A percentile compares a stretch with the other conserved stretches of the same genome.
phyloP scores from a whole-genome alignment of 2,888 invertebrate genomes.

The Strigamia transsilvanica region DNA sequence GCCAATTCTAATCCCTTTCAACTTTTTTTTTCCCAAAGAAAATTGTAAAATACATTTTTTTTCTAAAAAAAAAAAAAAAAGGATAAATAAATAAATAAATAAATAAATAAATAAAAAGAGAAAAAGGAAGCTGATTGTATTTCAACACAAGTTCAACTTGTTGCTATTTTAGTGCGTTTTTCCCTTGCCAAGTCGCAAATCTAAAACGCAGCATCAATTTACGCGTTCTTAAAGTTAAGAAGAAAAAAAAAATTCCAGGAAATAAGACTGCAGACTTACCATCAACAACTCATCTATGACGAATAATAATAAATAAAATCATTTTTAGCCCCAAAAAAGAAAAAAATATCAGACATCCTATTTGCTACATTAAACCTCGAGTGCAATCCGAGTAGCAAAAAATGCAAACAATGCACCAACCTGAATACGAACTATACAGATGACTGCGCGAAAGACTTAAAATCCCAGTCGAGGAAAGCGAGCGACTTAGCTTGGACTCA shows the following conservation, averaged over 20 bases:
- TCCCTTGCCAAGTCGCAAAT: not conserved
- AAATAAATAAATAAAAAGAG: constrained; percentile 26
- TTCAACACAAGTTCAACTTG: constrained; percentile 39
- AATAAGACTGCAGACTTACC: not conserved
- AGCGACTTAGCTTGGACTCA: not conserved
- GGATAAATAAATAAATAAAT: not conserved
- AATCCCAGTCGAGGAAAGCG: constrained; percentile 22
- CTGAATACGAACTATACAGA: not conserved
- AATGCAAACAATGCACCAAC: constrained; percentile 17
- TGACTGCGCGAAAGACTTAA: not conserved
- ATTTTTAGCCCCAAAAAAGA: not conserved
- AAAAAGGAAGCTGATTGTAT: constrained; percentile 10
- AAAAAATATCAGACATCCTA: not conserved
- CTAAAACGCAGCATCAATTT: not conserved
- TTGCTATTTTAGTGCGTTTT: not conserved
- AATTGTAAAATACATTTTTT: too few species aligned
- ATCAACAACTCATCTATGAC: not conserved
- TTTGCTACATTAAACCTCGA: not conserved
- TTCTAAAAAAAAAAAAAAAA: too few species aligned
- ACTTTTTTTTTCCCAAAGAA: too few species aligned
- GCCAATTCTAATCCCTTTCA: too few species aligned
- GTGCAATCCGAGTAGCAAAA: not conserved
- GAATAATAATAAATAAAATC: not conserved
- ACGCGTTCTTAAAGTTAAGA: not conserved
- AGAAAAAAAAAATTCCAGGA: constrained; percentile 7